Evolutionary conservation across 2,888 invertebrate species (phyloP).

Genomic region (Apodemia mormo): DNA sequence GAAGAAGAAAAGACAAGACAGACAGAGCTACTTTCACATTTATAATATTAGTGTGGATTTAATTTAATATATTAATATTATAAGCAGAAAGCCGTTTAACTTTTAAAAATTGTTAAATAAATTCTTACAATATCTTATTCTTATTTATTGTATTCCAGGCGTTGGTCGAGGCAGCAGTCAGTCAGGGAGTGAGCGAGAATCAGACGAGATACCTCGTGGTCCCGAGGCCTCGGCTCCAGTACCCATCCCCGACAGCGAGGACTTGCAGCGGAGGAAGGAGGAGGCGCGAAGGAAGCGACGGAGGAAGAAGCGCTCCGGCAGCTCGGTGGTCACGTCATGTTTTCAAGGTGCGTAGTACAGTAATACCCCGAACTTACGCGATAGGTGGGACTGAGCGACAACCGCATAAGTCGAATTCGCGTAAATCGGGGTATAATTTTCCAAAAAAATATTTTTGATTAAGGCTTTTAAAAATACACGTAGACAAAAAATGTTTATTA

Average conservation of each 20-base stretch:
- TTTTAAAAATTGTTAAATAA: neutral
- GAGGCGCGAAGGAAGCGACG: constrained; percentile 93
- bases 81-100: no score
- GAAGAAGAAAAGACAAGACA: no score
- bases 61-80: no score
- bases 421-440: no score
- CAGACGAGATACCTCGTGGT: constrained; percentile 65
- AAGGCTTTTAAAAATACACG: no score
- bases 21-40: no score
- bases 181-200: constrained; percentile 79
- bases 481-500: no score
- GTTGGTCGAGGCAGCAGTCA: constrained; percentile 80
- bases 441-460: no score
- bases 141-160: constrained; percentile 47
- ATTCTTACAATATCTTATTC: constrained; percentile 6
- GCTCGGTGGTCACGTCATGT: constrained; percentile 93
- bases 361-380: no score
- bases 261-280: constrained; percentile 90
- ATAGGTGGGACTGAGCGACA: no score
- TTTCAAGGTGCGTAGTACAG: constrained; percentile 87
- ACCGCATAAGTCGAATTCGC: no score
- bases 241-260: constrained; percentile 82
- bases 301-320: constrained; percentile 94
- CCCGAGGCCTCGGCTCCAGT: constrained; percentile 80
- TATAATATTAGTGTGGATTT: no score